These are phyloP conservation scores for Drosophila mimetica DNA, from an alignment of 2,888 invertebrate genomes.

Conservation along the genomic window DNA sequence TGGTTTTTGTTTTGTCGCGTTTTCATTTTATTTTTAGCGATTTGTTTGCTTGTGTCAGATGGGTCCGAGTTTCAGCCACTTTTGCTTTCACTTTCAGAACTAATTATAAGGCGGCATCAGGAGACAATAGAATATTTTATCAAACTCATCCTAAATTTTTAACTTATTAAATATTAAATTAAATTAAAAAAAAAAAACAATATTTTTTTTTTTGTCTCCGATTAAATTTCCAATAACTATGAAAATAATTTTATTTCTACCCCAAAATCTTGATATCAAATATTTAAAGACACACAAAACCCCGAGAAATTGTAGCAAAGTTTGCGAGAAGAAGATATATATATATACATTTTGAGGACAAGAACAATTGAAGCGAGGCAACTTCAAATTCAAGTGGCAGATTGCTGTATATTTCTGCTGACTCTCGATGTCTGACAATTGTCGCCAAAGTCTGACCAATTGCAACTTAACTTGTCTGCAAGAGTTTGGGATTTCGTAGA, in stretches of 20 bases:
- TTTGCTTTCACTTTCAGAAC: neutral
- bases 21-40: constrained; percentile 35
- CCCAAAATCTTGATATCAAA: neutral
- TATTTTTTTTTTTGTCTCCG: too few species aligned
- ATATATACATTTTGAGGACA: neutral
- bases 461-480: constrained; percentile 18
- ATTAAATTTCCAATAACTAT: too few species aligned
- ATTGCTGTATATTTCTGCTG: constrained; percentile 23
- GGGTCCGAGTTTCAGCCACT: neutral
- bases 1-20: constrained; percentile 15
- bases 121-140: too few species aligned
- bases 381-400: constrained; percentile 23
- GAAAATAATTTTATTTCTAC: neutral
- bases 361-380: constrained; percentile 6
- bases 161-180: too few species aligned
- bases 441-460: constrained; percentile 26
- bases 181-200: too few species aligned
- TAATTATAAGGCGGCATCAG: neutral
- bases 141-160: too few species aligned
- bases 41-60: constrained; percentile 30
- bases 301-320: neutral
- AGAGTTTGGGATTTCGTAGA: constrained; percentile 30
- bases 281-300: neutral
- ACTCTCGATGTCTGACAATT: constrained; percentile 17
- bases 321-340: neutral